A percentile compares a stretch with the other conserved stretches of the same genome.
Evolutionary conservation across 1,140 invertebrate species (phyloP).

Genomic region (Ips nitidus): DNA sequence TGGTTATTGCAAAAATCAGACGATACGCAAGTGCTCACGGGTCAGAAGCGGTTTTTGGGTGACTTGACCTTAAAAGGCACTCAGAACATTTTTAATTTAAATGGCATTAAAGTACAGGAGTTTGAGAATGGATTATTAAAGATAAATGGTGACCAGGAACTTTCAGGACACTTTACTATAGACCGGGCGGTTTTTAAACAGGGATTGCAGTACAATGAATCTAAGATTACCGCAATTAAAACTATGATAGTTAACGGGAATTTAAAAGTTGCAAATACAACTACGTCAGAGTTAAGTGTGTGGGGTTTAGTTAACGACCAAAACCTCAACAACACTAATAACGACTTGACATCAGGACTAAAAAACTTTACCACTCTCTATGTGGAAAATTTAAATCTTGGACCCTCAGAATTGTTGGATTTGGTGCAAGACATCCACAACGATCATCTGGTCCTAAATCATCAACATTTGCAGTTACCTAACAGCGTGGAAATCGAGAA

Average conservation of each 20-base stretch:
- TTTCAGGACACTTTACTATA: conserved; percentile 44
- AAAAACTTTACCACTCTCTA: conserved; percentile 39
- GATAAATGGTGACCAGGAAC: conserved; percentile 52
- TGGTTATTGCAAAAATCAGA: conserved; percentile 47
- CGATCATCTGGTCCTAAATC: conserved; percentile 3
- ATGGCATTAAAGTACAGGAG: conserved; percentile 42
- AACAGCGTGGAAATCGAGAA: conserved; percentile 30
- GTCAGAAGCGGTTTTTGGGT: conserved; percentile 48
- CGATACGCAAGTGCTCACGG: conserved; percentile 51
- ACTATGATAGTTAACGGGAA: too few species aligned
- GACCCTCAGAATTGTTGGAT: conserved; percentile 36
- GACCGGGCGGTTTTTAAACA: too few species aligned
- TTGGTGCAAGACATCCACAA: conserved; percentile 4
- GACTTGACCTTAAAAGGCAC: conserved; percentile 46
- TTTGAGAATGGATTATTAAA: conserved; percentile 48
- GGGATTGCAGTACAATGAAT: too few species aligned
- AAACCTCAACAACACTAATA: too few species aligned
- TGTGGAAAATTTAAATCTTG: conserved; percentile 37
- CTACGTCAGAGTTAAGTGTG: too few species aligned
- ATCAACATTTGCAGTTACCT: conserved; percentile 16
- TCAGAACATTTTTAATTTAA: conserved; percentile 39
- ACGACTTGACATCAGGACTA: too few species aligned
- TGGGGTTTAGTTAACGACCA: too few species aligned
- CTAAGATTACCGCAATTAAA: too few species aligned
- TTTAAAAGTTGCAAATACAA: too few species aligned